Conservation (phyloP, 1,140 invertebrate genomes). For the Rhagoletis zephyria region DNA sequence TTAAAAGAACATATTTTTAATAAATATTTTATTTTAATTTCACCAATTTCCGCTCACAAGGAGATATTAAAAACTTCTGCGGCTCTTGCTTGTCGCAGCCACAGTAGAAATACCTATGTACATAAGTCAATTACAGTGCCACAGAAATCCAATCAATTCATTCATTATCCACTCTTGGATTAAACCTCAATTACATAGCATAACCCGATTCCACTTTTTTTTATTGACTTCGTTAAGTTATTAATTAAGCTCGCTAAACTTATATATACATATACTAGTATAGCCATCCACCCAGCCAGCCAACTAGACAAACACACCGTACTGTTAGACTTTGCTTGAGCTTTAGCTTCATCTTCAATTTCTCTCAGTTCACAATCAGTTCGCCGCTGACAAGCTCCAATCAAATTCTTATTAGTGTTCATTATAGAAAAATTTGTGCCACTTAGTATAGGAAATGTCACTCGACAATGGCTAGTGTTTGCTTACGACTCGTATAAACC, state of each 20-base stretch:
- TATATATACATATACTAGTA: neutral
- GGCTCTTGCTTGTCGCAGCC: too few species aligned
- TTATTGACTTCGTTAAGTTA: conserved; percentile 16
- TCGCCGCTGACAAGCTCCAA: neutral
- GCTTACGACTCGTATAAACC: neutral
- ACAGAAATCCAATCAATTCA: neutral
- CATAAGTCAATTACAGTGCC: neutral
- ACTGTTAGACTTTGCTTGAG: neutral
- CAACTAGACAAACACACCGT: neutral
- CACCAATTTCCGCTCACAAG: too few species aligned
- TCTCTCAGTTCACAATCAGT: neutral
- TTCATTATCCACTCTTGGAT: neutral
- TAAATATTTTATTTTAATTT: too few species aligned
- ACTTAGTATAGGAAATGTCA: conserved; percentile 15
- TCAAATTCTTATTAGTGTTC: conserved; percentile 50
- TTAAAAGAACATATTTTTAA: too few species aligned
- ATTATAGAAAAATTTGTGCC: conserved; percentile 44
- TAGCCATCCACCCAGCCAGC: neutral
- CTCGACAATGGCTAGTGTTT: neutral
- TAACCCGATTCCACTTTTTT: neutral
- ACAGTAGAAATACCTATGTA: too few species aligned
- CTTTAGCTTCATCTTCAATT: neutral
- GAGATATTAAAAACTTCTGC: too few species aligned
- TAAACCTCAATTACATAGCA: neutral
- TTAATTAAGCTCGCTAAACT: neutral